phyloP scores from a whole-genome alignment of 2,888 invertebrate species.

The Steinernema carpocapsae region DNA sequence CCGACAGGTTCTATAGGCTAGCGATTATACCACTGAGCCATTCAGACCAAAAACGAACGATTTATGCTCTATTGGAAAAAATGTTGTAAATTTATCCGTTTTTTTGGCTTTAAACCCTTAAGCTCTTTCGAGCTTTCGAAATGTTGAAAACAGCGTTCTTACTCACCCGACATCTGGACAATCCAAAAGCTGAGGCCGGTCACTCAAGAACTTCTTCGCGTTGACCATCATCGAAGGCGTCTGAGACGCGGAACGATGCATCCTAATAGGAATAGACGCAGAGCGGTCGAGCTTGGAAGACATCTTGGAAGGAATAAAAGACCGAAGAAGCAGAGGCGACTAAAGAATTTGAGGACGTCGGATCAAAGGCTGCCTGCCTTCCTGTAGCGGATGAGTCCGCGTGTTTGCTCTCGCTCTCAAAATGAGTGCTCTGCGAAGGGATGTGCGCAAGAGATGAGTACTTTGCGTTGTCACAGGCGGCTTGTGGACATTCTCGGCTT shows the following conservation, averaged over 20 bases:
- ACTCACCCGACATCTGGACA: slow-evolving; percentile 64
- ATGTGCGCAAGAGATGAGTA: slow-evolving; percentile 31
- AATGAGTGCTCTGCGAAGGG: slow-evolving; percentile 20
- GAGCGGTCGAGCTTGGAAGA: slow-evolving; percentile 26
- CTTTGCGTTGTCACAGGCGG: neutral
- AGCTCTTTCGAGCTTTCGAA: too few relatives aligned
- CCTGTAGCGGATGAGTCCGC: neutral
- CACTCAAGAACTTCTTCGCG: slow-evolving; percentile 66
- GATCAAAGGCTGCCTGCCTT: neutral
- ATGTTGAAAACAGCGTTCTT: neutral
- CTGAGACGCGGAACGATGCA: slow-evolving; percentile 61
- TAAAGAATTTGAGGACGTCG: neutral
- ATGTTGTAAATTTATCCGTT: too few relatives aligned
- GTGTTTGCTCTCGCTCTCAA: slow-evolving; percentile 34
- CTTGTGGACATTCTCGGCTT: neutral
- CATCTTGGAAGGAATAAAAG: neutral
- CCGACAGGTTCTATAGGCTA: too few relatives aligned
- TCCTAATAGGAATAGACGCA: slow-evolving; percentile 45
- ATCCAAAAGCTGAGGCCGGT: slow-evolving; percentile 65
- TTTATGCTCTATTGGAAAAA: too few relatives aligned
- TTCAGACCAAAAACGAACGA: too few relatives aligned
- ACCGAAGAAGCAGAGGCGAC: neutral
- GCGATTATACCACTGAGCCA: too few relatives aligned
- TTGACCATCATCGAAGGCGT: slow-evolving; percentile 68
- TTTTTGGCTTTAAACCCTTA: slow-evolving; percentile 34